A percentile compares a stretch with the other conserved stretches of the same genome.
These are phyloP conservation scores for Patella caerulea DNA, from an alignment of 2,888 invertebrate genomes.

Conservation along the genomic window DNA sequence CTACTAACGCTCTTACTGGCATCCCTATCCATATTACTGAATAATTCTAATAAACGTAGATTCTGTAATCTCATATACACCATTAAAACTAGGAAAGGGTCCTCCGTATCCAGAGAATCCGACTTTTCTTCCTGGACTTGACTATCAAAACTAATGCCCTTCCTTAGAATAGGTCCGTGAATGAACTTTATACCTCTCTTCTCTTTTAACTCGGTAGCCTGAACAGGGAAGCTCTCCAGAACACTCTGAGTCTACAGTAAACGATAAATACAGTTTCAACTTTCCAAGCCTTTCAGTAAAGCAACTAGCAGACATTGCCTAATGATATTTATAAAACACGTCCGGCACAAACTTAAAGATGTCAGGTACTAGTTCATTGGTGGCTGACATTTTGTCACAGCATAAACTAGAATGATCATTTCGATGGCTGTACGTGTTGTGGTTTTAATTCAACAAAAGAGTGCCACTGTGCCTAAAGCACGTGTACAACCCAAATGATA, in stretches of 20 bases:
- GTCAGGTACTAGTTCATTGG: too few relatives aligned
- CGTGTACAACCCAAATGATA: too few relatives aligned
- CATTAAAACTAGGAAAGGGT: constrained; percentile 41
- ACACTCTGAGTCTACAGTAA: neutral
- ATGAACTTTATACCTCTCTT: neutral
- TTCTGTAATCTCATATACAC: constrained; percentile 38
- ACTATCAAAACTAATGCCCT: neutral
- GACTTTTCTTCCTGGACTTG: neutral
- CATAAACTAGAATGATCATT: too few relatives aligned
- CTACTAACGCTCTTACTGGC: constrained; percentile 35
- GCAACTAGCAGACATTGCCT: too few relatives aligned
- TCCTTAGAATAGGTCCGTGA: neutral
- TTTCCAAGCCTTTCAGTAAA: too few relatives aligned
- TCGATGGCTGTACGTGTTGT: too few relatives aligned
- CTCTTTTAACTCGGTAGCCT: neutral
- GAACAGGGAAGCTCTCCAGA: neutral
- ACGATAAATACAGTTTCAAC: too few relatives aligned
- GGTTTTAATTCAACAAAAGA: too few relatives aligned
- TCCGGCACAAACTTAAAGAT: too few relatives aligned
- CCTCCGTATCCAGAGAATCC: constrained; percentile 26
- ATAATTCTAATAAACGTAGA: constrained; percentile 42
- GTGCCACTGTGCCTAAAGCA: too few relatives aligned
- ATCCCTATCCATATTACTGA: constrained; percentile 40
- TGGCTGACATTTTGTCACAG: too few relatives aligned
- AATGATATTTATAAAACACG: too few relatives aligned